Evolutionary conservation across 2,113 vertebrate genomes (phyloP), one percentile per base, ranked within the genome.

Genomic region (Rafetus swinhoei): DNA sequence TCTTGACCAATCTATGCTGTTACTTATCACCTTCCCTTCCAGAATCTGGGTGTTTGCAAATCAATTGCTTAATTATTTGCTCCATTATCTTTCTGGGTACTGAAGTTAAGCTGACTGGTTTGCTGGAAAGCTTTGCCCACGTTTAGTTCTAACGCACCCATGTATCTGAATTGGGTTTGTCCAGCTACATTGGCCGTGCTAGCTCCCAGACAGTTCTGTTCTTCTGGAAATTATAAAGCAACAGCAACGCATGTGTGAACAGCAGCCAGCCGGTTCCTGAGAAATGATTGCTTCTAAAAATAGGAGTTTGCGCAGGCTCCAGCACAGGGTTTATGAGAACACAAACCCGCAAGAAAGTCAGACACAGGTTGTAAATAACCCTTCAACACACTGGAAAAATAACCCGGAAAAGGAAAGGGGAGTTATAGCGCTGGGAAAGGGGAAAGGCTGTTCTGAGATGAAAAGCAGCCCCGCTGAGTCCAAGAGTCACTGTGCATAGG

Each of bases 121-220:
- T 11, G 24, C 21, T 59, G 57, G 24, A 69, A 69, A n/a, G 16
- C 9, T 69, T 69, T 69, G 32, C 32, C 29, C 16, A 18, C 24
- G 7, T n/a, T 32, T 69, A n/a, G 16, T 35, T 72, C 69, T 29
- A 53, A 3, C 21, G 0, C 0, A 0, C 72, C n/a, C 25, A 2
- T 3, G 21, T n/a, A 19, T 27, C 9, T 32, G 27, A 6, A 7
- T 24, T 19, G 55, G 55, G 39, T 55, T 82, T 4, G 4, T 82
- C 39, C 12, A 0, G 39, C 55, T 50, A 14, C 56, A n/a, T 55
- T 79, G 1, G 9, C 35, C 50, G 14, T 45, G 25, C 10, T 39
- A 80, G 79, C 52, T 5, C 69, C 39, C 3, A 0, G 32, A 76
- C 22, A 1, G 4, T 60, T 16, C 84, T 19, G 12, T 50, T 29